Percentiles rank a stretch among this genome's conserved stretches.
Conservation (phyloP, 2,797 vertebrate species). For the Megaceryle alcyon region DNA sequence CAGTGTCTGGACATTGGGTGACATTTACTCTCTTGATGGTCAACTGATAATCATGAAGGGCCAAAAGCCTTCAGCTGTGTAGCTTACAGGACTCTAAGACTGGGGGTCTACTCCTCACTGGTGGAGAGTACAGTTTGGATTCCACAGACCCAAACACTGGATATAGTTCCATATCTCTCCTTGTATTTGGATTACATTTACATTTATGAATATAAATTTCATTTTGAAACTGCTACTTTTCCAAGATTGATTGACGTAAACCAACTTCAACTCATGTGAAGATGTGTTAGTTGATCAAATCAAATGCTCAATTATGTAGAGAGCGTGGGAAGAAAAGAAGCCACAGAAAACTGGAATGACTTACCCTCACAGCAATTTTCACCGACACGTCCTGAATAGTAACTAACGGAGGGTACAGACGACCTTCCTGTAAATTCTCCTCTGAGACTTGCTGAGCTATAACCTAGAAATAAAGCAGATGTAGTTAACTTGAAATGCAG, state of each 20-base stretch:
- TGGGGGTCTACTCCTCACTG: background rate
- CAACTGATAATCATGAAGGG: background rate
- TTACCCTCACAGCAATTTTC: conserved; percentile 91
- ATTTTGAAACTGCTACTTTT: background rate
- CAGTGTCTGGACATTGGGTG: background rate
- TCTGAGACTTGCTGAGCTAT: conserved; percentile 91
- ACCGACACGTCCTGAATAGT: conserved; percentile 88
- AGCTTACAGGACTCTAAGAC: background rate
- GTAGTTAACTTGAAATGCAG: background rate
- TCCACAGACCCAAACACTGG: background rate
- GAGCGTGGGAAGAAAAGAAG: background rate
- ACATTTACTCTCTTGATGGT: background rate
- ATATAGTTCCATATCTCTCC: background rate
- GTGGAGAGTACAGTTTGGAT: background rate
- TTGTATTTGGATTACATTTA: background rate
- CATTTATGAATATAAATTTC: background rate
- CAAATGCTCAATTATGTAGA: background rate
- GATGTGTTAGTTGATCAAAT: background rate
- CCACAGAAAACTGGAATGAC: background rate
- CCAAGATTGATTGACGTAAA: background rate
- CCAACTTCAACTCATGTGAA: background rate
- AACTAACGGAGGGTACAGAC: conserved; percentile 92
- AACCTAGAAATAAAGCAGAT: conserved; percentile 76
- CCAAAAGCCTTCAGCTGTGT: background rate
- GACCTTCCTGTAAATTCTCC: conserved; percentile 89